These are phyloP conservation scores for Lacerta agilis DNA, from an alignment of 2,797 vertebrate species.

Conservation along the genomic window DNA sequence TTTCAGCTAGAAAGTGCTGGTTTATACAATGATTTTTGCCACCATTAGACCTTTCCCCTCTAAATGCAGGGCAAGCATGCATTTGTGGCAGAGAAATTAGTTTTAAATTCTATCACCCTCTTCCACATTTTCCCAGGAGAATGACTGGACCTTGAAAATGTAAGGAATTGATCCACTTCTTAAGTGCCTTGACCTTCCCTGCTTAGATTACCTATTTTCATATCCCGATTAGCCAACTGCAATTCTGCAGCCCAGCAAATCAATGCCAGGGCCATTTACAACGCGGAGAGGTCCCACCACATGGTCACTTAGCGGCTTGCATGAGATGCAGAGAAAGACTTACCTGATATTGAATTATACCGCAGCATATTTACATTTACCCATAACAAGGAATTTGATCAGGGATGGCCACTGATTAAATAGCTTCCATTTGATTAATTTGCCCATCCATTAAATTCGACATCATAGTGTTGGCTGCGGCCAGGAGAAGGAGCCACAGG, in stretches of 20 bases:
- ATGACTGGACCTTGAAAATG: background rate
- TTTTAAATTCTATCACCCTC: background rate
- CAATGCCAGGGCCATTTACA: background rate
- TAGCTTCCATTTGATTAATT: no score
- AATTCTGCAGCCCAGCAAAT: background rate
- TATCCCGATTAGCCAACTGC: background rate
- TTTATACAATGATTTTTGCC: slow-evolving; percentile 30
- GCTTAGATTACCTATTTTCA: background rate
- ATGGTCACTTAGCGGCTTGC: no score
- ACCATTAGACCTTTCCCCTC: background rate
- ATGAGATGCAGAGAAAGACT: no score
- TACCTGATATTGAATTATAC: background rate
- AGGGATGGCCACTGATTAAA: background rate
- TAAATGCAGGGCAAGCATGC: background rate
- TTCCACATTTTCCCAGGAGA: background rate
- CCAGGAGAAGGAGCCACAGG: no score
- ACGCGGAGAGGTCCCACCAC: background rate
- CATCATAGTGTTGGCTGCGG: no score
- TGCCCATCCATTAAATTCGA: no score
- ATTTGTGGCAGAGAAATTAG: background rate
- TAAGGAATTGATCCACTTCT: no score
- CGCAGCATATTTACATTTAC: background rate
- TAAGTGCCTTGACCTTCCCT: background rate
- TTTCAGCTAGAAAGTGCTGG: slow-evolving; percentile 25
- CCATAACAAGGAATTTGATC: background rate